Evolutionary conservation across 2,888 invertebrate genomes (phyloP), one percentile per base, ranked within the genome.

Genomic region (Emmelina monodactyla): DNA sequence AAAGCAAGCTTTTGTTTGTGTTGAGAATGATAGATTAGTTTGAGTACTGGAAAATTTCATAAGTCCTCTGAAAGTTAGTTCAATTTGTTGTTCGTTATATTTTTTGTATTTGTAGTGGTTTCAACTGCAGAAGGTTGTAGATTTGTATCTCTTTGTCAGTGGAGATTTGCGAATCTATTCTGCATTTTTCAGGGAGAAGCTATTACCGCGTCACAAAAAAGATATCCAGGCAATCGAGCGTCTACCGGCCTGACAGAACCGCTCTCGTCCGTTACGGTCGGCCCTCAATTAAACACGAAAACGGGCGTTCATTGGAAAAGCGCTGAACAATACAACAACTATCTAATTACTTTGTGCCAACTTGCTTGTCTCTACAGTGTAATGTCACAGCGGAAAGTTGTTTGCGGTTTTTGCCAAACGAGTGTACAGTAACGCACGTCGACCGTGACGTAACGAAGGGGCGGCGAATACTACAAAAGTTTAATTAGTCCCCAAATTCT

Each of bases 321-420:
- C 62, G 66, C 64, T 65, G 70, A 71, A 69, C 68, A 63, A 62
- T 58, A 66, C 61, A 71, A 62, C 62, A 53, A 61, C 62, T 60
- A 72, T 70, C 68, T 71, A 73, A 75, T 73, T 72, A 72, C 66
- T 72, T 65, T 62, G 63, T 58, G 60, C 58, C 58, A 14, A 29
- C 53, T 55, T 54, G 47, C 55, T 54, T 56, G 55, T 55, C 57
- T 55, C 58, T 52, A 58, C 61, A 57, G 53, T 62, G 63, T 65
- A 62, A 58, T 56, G 58, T 60, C 60, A 58, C 58, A 53, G 54
- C 51, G 55, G 49, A 58, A 65, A 68, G 53, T 67, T 66, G 54
- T 61, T 64, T 60, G 64, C 50, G 70, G 71, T 67, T 69, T 70
- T 69, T 64, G 55, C 48, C 55, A 53, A 63, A 63, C 58, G 49